Evolutionary conservation across 2,113 vertebrate genomes (phyloP), one percentile per base, ranked within the genome.

Genomic region (Taxidea taxus): DNA sequence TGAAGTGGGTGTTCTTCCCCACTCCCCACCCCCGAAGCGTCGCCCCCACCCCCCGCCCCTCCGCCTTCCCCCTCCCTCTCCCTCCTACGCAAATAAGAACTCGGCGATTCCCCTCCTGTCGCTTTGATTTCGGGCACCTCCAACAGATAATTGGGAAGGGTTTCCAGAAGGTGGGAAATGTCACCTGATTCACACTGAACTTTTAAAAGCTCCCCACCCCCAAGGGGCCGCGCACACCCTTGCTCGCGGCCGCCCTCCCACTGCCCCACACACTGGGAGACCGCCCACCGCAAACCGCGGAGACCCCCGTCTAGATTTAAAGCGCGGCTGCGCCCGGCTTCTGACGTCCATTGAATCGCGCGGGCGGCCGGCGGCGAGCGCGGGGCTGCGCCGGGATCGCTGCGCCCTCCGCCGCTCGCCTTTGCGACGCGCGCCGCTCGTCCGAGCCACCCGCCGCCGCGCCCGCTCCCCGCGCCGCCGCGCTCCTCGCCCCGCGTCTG

Each of bases 261-360:
- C 94, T 96, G 96, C 98, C 98, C 96, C 98, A 99, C 99, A 99
- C 99, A 98, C 99, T 98, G 99, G 99, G 99, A 99, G 99, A 99
- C 99, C 99, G 99, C 99, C 99, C 99, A 99, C 99, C 99, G 99
- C 99, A 99, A 99, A 99, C 99, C 99, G 99, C 99, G 98, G 99
- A 99, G 99, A 99, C 99, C 99, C 99, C 99, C 99, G 99, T 99
- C 99, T 99, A 99, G 99, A 99, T 99, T 99, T 99, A 99, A 99
- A 99, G 99, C 99, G 99, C 99, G 99, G 99, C 99, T 99, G 99
- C 99, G 99, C 99, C 99, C 99, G 98, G 98, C 99, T 99, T 98
- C 99, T 99, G 99, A 99, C 99, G 99, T 99, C 99, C 99, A 99
- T 99, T 99, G 99, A 99, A 99, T 99, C 99, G 99, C 99, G 99